A percentile compares a stretch with the other conserved stretches of the same genome.
phyloP scores from a whole-genome alignment of 2,888 invertebrate species.

The Tenthredo distinguenda region DNA sequence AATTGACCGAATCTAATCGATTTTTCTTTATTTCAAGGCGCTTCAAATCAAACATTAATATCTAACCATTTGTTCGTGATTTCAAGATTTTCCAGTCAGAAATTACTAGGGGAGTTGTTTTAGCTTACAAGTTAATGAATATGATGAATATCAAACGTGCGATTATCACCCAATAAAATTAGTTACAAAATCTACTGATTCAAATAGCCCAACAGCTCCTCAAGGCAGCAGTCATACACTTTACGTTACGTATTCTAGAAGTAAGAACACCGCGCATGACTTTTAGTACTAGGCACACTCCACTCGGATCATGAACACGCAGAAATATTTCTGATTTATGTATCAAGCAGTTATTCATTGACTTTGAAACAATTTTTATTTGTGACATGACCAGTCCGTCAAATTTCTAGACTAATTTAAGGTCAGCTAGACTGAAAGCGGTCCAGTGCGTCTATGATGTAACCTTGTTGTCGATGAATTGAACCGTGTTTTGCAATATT shows the following conservation, averaged over 20 bases:
- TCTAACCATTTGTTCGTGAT: too few species aligned
- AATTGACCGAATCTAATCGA: too few species aligned
- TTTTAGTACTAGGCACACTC: slow-evolving; percentile 28
- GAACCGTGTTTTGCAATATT: background rate
- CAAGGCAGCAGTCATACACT: slow-evolving; percentile 1
- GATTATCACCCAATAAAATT: background rate
- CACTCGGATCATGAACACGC: slow-evolving; percentile 17
- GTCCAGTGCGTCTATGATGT: slow-evolving; percentile 16
- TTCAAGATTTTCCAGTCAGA: too few species aligned
- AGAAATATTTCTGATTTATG: slow-evolving; percentile 6
- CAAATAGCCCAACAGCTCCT: too few species aligned
- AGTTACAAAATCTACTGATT: too few species aligned
- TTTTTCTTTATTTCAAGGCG: too few species aligned
- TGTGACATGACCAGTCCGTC: background rate
- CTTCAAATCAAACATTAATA: too few species aligned
- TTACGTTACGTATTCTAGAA: slow-evolving; percentile 35
- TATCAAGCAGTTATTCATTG: slow-evolving; percentile 19
- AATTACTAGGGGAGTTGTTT: too few species aligned
- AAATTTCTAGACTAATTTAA: slow-evolving; percentile 15
- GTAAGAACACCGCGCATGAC: slow-evolving; percentile 36
- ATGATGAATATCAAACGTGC: too few species aligned
- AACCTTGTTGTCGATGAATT: slow-evolving; percentile 22
- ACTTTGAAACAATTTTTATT: background rate
- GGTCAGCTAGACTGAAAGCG: background rate
- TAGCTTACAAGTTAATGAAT: too few species aligned